These are phyloP conservation scores for Spongia lamella DNA, from an alignment of 37 sponge, comb jelly and placozoan species.

Conservation along the genomic window DNA sequence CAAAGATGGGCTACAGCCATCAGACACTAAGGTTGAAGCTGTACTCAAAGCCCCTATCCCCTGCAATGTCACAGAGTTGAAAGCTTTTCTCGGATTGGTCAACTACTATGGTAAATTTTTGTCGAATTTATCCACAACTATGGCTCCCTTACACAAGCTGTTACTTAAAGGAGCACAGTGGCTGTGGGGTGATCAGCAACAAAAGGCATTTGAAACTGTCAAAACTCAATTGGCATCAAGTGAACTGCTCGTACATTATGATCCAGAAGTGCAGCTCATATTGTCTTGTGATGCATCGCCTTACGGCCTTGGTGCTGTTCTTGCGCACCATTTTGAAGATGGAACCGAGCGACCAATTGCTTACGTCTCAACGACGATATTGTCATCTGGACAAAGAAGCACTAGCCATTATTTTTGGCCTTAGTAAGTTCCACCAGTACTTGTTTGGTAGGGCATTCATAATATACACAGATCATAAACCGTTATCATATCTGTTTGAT, in stretches of 20 bases:
- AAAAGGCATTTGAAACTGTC: slow-evolving; percentile 37
- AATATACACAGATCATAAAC: slow-evolving; percentile 53
- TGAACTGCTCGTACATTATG: slow-evolving; percentile 27
- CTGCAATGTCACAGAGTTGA: too few species aligned
- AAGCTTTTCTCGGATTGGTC: too few species aligned
- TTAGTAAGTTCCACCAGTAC: slow-evolving; percentile 57
- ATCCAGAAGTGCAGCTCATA: slow-evolving; percentile 12
- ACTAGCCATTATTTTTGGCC: slow-evolving; percentile 45
- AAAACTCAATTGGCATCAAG: slow-evolving; percentile 33
- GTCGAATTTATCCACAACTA: slow-evolving; percentile 20
- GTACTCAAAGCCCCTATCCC: too few species aligned
- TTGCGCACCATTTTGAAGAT: slow-evolving; percentile 33
- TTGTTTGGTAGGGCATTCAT: slow-evolving; percentile 40
- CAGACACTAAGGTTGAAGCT: too few species aligned
- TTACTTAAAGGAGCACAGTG: slow-evolving; percentile 16
- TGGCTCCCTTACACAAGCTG: slow-evolving; percentile 39
- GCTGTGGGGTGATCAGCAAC: slow-evolving; percentile 24
- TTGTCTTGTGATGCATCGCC: slow-evolving; percentile 42
- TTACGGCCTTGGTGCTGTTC: slow-evolving; percentile 48
- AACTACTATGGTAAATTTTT: too few species aligned
- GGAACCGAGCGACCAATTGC: slow-evolving; percentile 38
- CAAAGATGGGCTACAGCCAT: too few species aligned
- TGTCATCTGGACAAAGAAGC: slow-evolving; percentile 51
- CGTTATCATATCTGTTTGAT: slow-evolving; percentile 47
- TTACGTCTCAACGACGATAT: slow-evolving; percentile 35